These are phyloP conservation scores for Camponotus pennsylvanicus DNA, from an alignment of 1,140 invertebrate genomes.

Conservation along the genomic window DNA sequence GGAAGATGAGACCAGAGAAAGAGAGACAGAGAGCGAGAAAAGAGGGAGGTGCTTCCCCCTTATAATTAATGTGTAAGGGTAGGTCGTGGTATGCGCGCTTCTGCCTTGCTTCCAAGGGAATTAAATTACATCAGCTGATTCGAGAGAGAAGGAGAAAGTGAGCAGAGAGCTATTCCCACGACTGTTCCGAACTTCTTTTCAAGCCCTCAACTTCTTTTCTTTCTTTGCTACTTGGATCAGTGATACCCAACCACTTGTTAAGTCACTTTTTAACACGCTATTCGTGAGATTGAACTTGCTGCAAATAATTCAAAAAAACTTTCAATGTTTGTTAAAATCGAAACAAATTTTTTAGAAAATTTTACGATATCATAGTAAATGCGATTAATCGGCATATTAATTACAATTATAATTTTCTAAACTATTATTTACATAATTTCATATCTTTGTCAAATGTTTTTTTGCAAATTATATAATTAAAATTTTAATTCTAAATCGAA, in stretches of 20 bases:
- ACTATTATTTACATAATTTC: not conserved
- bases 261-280: slow-evolving; percentile 35
- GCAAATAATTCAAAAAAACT: not conserved
- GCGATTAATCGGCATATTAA: not conserved
- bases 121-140: slow-evolving; percentile 83
- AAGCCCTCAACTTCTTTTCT: slow-evolving; percentile 39
- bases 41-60: slow-evolving; percentile 80
- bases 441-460: not conserved
- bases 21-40: slow-evolving; percentile 69
- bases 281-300: not conserved
- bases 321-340: not conserved
- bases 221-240: slow-evolving; percentile 56
- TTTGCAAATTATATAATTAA: not conserved
- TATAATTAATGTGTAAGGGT: slow-evolving; percentile 86
- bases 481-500: not conserved
- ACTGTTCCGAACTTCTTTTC: slow-evolving; percentile 66
- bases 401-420: not conserved
- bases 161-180: slow-evolving; percentile 68
- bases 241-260: slow-evolving; percentile 71
- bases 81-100: slow-evolving; percentile 80
- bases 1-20: slow-evolving; percentile 67
- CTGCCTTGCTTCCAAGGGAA: slow-evolving; percentile 77
- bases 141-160: slow-evolving; percentile 66
- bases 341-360: slow-evolving; percentile 14
- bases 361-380: not conserved